These are phyloP conservation scores for Catocala sponsa DNA, from an alignment of 2,888 invertebrate species.

Conservation along the genomic window DNA sequence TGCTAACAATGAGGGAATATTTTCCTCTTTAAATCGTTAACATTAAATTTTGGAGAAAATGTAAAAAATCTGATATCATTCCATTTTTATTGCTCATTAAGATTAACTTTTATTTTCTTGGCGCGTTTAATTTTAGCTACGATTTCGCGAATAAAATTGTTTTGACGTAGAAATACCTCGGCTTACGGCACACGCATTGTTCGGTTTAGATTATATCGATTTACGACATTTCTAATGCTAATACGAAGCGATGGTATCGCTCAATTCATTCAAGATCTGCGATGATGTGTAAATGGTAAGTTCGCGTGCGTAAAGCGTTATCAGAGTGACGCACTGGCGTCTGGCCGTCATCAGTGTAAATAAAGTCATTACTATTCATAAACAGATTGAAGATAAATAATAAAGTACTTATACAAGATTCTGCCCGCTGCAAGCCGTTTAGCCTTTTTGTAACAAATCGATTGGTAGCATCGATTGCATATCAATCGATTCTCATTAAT, in stretches of 20 bases:
- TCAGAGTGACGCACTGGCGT: constrained; percentile 16
- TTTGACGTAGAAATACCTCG: constrained; percentile 28
- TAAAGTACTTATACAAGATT: constrained; percentile 13
- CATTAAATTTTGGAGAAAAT: constrained; percentile 78
- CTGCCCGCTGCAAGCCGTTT: constrained; percentile 15
- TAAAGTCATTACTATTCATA: constrained; percentile 26
- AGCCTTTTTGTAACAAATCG: constrained; percentile 29
- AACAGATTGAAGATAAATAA: constrained; percentile 20
- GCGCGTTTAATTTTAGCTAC: constrained; percentile 59
- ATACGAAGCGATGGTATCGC: constrained; percentile 2
- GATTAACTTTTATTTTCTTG: constrained; percentile 68
- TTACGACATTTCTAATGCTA: constrained; percentile 21
- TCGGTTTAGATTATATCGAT: constrained; percentile 22
- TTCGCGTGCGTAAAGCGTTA: constrained; percentile 22
- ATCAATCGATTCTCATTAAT: constrained; percentile 45
- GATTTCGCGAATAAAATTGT: constrained; percentile 50
- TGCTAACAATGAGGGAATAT: constrained; percentile 80
- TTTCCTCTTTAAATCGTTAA: constrained; percentile 80
- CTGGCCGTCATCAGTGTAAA: constrained; percentile 16
- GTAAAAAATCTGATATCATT: constrained; percentile 79
- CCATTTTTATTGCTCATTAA: constrained; percentile 79
- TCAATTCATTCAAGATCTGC: constrained; percentile 9
- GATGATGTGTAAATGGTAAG: constrained; percentile 14
- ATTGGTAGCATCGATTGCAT: constrained; percentile 36
- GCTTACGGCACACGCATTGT: constrained; percentile 9